Evolutionary conservation across 2,113 vertebrate species (phyloP), one percentile per base, ranked within the genome.

Genomic region (Laticauda laticaudata): DNA sequence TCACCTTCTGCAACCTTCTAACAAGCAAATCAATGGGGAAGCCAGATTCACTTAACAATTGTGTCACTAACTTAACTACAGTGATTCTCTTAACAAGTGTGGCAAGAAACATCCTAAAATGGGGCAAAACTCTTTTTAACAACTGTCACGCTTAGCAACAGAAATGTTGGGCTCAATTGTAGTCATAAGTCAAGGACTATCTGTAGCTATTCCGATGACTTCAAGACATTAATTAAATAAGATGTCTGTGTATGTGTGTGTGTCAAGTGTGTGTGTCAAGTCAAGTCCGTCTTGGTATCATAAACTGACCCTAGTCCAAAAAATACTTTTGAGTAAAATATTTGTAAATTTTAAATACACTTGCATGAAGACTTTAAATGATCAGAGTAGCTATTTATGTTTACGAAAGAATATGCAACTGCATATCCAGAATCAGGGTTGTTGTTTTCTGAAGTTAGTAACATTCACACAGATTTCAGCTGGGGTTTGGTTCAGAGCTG

Each of bases 301-400:
- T 86, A 48, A 86, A 23, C n/a, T 64, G n/a, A 61, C 45, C 86
- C 55, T 12, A 86, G 75, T 64, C 43, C 48, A 51, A 34, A 53
- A 94, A 92, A 92, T 0, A 26, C 10, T 29, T 29, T 3, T 81
- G 91, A 24, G 21, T 34, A 45, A 91, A 90, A 45, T 0, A 39
- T 23, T 54, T 64, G 55, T 54, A 64, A 90, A 93, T 90, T 90
- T 90, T 93, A 26, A 87, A 87, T 54, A 43, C 12, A 48, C 75
- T 61, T 43, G 55, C 11, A 85, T 89, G 81, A 92, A 57, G 53
- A 85, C 81, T 90, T 86, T 81, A 93, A 86, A 91, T 56, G 54
- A 45, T 26, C 14, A 92, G 94, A 94, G 91, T 0, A 88, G 1
- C 0, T 1, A 24, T 4, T 20, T 87, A 54, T 0, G 0, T 6